Evolutionary conservation across 2,113 vertebrate genomes (phyloP).

Genomic region (Lota lota): DNA sequence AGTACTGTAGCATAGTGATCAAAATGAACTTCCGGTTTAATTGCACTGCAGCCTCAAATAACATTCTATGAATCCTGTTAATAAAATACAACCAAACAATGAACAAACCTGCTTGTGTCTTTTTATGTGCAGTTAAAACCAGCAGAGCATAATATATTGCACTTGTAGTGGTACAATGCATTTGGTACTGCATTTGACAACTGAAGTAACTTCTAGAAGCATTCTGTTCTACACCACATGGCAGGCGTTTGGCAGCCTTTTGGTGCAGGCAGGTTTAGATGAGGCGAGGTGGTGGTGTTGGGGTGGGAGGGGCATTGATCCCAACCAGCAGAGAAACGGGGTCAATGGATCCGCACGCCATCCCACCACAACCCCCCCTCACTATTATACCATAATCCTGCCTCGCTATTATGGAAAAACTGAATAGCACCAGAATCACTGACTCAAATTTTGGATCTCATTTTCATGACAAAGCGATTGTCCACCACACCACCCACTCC

Average conservation of each 20-base stretch:
- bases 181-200: background rate
- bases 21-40: slow-evolving; percentile 18
- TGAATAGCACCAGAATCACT: slow-evolving; percentile 89
- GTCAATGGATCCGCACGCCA: slow-evolving; percentile 51
- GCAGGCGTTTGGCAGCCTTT: slow-evolving; percentile 8
- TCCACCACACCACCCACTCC: slow-evolving; percentile 43
- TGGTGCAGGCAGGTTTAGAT: slow-evolving; percentile 41
- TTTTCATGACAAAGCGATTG: slow-evolving; percentile 95
- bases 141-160: background rate
- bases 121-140: background rate
- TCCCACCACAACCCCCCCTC: slow-evolving; percentile 40
- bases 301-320: slow-evolving; percentile 52
- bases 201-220: background rate
- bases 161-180: background rate
- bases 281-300: background rate
- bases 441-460: slow-evolving; percentile 96
- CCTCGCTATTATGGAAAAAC: slow-evolving; percentile 86
- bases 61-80: background rate
- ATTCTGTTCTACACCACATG: background rate
- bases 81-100: background rate
- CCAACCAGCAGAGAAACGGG: slow-evolving; percentile 58
- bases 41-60: slow-evolving; percentile 23
- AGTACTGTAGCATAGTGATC: slow-evolving; percentile 23
- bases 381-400: slow-evolving; percentile 89
- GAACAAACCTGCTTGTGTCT: background rate